These are phyloP conservation scores for Silvanus unidentatus DNA, from an alignment of 2,888 invertebrate genomes.

Conservation along the genomic window DNA sequence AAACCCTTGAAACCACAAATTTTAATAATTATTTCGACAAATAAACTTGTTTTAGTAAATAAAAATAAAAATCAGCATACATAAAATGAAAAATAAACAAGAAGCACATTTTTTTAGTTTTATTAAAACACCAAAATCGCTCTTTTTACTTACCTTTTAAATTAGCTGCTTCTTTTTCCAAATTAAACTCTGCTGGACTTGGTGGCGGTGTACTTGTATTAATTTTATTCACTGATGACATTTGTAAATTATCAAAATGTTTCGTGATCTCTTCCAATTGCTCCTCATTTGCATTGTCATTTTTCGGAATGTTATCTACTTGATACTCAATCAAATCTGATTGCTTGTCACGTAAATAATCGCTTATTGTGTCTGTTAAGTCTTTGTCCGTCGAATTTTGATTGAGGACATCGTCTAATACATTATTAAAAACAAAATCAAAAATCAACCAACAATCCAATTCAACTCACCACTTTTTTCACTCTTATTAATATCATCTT, in stretches of 20 bases:
- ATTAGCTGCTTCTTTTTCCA: not conserved
- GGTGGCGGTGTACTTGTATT: constrained; percentile 42
- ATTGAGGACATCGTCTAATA: constrained; percentile 17
- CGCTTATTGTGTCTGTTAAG: constrained; percentile 34
- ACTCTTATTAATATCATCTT: constrained; percentile 39
- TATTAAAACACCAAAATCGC: not conserved
- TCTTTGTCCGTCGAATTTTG: constrained; percentile 35
- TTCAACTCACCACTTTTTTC: constrained; percentile 32
- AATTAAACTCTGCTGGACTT: constrained; percentile 40
- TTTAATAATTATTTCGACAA: no score
- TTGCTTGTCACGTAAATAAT: constrained; percentile 24
- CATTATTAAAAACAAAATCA: constrained; percentile 17
- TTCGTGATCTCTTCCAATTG: constrained; percentile 37
- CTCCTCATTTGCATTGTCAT: not conserved
- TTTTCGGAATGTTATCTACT: constrained; percentile 15
- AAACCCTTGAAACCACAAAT: no score
- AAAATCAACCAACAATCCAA: not conserved
- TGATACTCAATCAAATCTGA: constrained; percentile 12
- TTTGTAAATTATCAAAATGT: constrained; percentile 36
- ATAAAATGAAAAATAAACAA: not conserved
- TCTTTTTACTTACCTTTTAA: constrained; percentile 17
- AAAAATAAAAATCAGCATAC: no score
- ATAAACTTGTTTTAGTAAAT: no score
- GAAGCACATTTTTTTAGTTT: not conserved
- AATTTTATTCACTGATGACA: constrained; percentile 19